Conservation (phyloP, 2,888 invertebrate species). For the Morpho deidamia region DNA sequence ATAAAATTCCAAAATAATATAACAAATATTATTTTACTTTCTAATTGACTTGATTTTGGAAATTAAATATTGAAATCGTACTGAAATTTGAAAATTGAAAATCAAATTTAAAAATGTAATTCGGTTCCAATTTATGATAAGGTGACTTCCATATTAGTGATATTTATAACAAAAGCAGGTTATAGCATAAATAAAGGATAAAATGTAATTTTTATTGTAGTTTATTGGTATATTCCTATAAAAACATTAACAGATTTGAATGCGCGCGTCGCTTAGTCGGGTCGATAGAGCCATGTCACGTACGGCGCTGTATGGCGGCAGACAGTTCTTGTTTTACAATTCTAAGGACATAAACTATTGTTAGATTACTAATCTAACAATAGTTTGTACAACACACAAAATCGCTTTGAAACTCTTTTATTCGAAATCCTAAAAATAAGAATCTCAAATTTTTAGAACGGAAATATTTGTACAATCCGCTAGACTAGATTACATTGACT, state of each 20-base stretch:
- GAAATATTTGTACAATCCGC: too few species aligned
- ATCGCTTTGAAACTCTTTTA: too few species aligned
- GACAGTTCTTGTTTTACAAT: slow-evolving; percentile 68
- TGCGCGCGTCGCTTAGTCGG: slow-evolving; percentile 67
- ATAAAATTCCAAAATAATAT: background rate
- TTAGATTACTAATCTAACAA: slow-evolving; percentile 21
- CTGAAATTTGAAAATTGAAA: background rate
- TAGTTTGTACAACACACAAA: too few species aligned
- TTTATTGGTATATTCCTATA: slow-evolving; percentile 32
- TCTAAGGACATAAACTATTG: slow-evolving; percentile 37
- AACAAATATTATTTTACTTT: background rate
- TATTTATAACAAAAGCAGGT: too few species aligned
- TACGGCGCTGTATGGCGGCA: slow-evolving; percentile 62
- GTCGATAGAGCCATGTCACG: slow-evolving; percentile 71
- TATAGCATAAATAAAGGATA: too few species aligned
- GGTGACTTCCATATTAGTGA: too few species aligned
- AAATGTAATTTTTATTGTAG: slow-evolving; percentile 12
- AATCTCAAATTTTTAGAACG: too few species aligned
- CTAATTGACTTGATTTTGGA: background rate
- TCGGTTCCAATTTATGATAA: background rate
- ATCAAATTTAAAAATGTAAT: background rate
- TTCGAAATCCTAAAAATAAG: too few species aligned
- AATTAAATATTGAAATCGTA: background rate
- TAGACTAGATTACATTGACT: too few species aligned
- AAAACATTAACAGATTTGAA: slow-evolving; percentile 42